Conservation (phyloP, 1,140 invertebrate genomes). For the Calephelis virginiensis region DNA sequence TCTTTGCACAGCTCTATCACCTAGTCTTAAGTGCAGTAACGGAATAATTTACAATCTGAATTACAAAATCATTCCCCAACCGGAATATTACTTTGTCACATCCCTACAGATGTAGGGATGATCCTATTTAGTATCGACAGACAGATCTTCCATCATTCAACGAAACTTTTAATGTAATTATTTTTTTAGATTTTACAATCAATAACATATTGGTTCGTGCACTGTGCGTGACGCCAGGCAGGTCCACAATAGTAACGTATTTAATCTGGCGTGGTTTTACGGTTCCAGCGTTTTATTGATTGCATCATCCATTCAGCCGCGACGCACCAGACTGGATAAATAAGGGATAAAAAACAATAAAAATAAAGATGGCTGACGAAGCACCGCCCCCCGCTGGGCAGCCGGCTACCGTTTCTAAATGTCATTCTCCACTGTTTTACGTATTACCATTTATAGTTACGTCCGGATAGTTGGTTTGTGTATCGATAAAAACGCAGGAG, state of each 20-base stretch:
- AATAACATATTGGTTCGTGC: constrained; percentile 32
- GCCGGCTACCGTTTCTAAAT: constrained; percentile 68
- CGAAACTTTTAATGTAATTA: not conserved
- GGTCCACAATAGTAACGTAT: constrained; percentile 48
- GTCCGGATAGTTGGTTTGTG: not conserved
- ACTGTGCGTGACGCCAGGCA: constrained; percentile 40
- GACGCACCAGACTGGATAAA: constrained; percentile 64
- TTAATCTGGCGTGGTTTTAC: constrained; percentile 65
- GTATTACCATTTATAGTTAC: constrained; percentile 18
- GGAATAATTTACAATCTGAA: too few relatives aligned
- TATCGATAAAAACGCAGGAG: constrained; percentile 35
- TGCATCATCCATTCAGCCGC: constrained; percentile 59
- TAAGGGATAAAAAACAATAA: constrained; percentile 68
- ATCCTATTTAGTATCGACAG: too few relatives aligned
- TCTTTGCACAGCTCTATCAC: too few relatives aligned
- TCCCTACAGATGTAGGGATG: too few relatives aligned
- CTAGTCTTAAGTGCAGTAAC: too few relatives aligned
- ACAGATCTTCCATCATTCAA: not conserved
- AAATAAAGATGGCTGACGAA: constrained; percentile 63
- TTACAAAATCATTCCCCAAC: too few relatives aligned
- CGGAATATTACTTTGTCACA: too few relatives aligned
- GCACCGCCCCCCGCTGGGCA: constrained; percentile 65
- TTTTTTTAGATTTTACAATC: constrained; percentile 26
- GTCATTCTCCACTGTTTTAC: constrained; percentile 61
- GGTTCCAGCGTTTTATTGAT: constrained; percentile 68